phyloP scores from a whole-genome alignment of 2,113 vertebrate species.

The Hippocampus zosterae region DNA sequence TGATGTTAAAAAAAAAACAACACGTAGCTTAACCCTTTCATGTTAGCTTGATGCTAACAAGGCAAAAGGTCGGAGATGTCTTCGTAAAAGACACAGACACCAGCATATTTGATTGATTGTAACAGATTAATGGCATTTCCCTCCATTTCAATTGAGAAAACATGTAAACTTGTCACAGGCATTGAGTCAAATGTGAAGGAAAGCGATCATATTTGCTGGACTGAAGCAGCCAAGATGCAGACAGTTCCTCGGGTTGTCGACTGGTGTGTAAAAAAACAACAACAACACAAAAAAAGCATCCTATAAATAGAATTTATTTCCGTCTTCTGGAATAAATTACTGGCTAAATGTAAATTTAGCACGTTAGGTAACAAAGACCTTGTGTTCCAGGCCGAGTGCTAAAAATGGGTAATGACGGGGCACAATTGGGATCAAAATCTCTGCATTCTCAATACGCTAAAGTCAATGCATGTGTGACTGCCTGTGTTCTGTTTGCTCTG shows the following conservation, averaged over 20 bases:
- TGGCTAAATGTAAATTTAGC: constrained; percentile 1
- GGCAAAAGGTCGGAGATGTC: too few relatives aligned
- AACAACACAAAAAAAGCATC: neutral
- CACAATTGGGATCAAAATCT: neutral
- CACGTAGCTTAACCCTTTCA: too few relatives aligned
- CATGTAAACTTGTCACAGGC: too few relatives aligned
- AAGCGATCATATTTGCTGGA: too few relatives aligned
- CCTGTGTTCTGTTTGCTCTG: neutral
- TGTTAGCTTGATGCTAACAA: too few relatives aligned
- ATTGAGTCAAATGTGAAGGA: neutral
- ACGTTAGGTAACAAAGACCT: neutral
- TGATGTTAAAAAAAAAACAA: too few relatives aligned
- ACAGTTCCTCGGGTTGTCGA: neutral
- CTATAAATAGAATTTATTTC: constrained; percentile 1
- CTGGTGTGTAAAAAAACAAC: neutral
- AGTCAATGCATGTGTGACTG: neutral
- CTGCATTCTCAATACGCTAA: neutral
- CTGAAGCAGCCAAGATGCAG: neutral
- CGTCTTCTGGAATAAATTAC: neutral
- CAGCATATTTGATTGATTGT: too few relatives aligned
- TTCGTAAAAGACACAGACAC: too few relatives aligned
- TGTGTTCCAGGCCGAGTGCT: neutral
- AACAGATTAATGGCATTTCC: too few relatives aligned
- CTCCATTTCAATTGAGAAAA: too few relatives aligned
- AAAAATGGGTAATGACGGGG: neutral